A percentile compares a stretch with the other conserved stretches of the same genome.
Conservation (phyloP, 2,888 invertebrate species). For the Pseudococcus longispinus region DNA sequence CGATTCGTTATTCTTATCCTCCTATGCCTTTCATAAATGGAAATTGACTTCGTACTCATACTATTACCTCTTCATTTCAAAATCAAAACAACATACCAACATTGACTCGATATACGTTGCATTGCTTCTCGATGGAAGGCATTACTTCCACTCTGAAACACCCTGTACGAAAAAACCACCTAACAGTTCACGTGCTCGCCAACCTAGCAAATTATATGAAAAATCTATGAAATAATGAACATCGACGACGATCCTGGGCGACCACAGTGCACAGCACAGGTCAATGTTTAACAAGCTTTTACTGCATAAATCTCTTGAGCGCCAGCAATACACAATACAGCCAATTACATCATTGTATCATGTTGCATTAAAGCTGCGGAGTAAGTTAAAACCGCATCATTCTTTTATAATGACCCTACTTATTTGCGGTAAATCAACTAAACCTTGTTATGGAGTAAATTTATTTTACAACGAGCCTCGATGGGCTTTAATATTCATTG, state of each 20-base stretch:
- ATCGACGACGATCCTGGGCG: not conserved
- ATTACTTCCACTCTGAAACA: too few relatives aligned
- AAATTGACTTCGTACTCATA: too few relatives aligned
- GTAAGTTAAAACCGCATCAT: conserved; percentile 40
- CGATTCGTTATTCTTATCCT: too few relatives aligned
- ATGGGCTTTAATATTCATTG: conserved; percentile 40
- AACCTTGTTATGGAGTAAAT: conserved; percentile 27
- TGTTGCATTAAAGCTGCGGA: conserved; percentile 31
- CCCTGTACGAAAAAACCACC: too few relatives aligned
- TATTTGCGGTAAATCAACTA: conserved; percentile 46
- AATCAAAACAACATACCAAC: too few relatives aligned
- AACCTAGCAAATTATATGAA: not conserved
- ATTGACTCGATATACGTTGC: too few relatives aligned
- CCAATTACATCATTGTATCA: conserved; percentile 45
- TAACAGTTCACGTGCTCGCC: not conserved
- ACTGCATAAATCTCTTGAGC: not conserved
- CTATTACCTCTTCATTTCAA: too few relatives aligned
- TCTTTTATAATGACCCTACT: conserved; percentile 43
- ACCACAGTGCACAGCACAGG: not conserved
- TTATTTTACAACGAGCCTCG: conserved; percentile 15
- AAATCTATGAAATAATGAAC: not conserved
- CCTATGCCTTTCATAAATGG: too few relatives aligned
- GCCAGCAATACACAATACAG: not conserved
- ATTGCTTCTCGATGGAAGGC: too few relatives aligned
- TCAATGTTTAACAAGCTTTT: conserved; percentile 21